Percentiles rank a stretch among this genome's conserved stretches.
These are phyloP conservation scores for Xylophagus ater DNA, from an alignment of 2,888 invertebrate genomes.

Conservation along the genomic window DNA sequence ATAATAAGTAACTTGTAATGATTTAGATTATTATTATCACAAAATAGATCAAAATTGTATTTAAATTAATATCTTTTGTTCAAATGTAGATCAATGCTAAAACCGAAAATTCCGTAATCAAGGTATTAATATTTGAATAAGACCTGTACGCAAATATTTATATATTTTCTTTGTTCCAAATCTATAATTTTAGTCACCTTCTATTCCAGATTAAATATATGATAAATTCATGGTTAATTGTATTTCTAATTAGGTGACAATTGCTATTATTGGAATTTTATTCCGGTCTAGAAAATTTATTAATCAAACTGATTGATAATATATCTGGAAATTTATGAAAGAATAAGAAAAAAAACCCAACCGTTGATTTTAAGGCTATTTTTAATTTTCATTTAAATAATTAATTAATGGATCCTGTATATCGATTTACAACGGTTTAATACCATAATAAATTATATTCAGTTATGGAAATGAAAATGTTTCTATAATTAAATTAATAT, in stretches of 20 bases:
- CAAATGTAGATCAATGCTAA: too few species aligned
- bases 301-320: background rate
- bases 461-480: background rate
- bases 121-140: too few species aligned
- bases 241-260: conserved; percentile 1
- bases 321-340: background rate
- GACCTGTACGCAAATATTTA: too few species aligned
- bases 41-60: too few species aligned
- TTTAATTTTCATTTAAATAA: background rate
- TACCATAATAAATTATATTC: background rate
- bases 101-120: too few species aligned
- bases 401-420: background rate
- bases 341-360: conserved; percentile 2
- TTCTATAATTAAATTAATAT: background rate
- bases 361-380: background rate
- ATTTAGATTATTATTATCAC: too few species aligned
- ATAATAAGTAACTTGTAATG: too few species aligned
- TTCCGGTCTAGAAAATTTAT: conserved; percentile 2
- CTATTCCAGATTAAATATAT: too few species aligned
- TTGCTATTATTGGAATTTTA: conserved; percentile 3
- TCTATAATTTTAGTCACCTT: too few species aligned
- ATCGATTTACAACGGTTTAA: background rate
- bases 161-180: too few species aligned
- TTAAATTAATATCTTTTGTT: too few species aligned
- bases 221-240: too few species aligned